Evolutionary conservation across 2,888 invertebrate species (phyloP).

Genomic region (Noctua pronuba): DNA sequence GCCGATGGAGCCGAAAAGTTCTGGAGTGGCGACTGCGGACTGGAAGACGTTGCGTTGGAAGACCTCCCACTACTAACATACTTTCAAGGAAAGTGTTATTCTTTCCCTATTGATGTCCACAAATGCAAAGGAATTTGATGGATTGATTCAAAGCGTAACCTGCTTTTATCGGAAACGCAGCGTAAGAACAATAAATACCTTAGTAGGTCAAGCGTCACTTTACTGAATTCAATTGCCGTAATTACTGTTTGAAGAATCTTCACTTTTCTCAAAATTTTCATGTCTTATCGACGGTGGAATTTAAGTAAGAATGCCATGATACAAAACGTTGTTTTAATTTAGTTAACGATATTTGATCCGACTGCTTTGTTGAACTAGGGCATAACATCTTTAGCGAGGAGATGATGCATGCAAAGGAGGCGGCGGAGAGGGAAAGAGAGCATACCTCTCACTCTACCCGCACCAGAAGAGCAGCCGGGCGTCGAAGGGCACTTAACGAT

Average conservation of each 20-base stretch:
- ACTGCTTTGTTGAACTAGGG: too few species aligned
- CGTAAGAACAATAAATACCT: neutral
- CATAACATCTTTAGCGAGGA: too few species aligned
- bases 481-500: too few species aligned
- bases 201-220: constrained; percentile 23
- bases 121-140: neutral
- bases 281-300: neutral
- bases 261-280: neutral
- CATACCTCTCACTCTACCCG: too few species aligned
- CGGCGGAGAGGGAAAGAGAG: too few species aligned
- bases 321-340: neutral
- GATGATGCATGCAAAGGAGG: too few species aligned
- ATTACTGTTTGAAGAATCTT: constrained; percentile 24
- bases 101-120: neutral
- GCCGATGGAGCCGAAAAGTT: too few species aligned
- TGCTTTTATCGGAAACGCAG: neutral
- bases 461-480: too few species aligned
- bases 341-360: neutral
- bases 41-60: too few species aligned
- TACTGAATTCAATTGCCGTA: constrained; percentile 22
- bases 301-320: neutral
- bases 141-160: neutral
- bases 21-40: too few species aligned
- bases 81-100: neutral
- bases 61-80: neutral